Base-by-base conservation (phyloP, 1,140 invertebrate genomes). In the Mactra quadrangularis region DNA sequence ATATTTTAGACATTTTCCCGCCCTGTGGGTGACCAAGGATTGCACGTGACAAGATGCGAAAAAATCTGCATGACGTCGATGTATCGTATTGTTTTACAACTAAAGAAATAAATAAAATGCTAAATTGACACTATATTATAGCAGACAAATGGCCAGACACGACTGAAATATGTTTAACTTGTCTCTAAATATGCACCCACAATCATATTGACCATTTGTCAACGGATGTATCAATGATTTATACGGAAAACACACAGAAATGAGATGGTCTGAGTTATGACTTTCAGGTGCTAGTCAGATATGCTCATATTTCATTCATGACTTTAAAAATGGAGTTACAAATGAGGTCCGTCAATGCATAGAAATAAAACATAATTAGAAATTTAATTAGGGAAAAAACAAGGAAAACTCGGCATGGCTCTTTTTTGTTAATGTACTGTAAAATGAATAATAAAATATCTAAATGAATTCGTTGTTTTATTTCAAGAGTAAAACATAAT, bases 31-130 rank as follows among this genome's bases (percentile, higher is more conserved):
- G 62, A 78, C 60, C 76, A 27, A 13, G n/a, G 29, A n/a, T 25
- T 38, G 31, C 76, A 66, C 60, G 76, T 78, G 76, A 53, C 76
- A 68, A 55, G 47, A 33, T 78, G 76, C 15, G 62, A 78, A 78
- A 74, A 41, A 78, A 78, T 78, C 35, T 78, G 76, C 76, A 78
- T 38, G 53, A 41, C 29, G 22, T 33, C 50, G 31, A 29, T 27
- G 35, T 25, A 53, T 19, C n/a, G 47, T 41, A 68, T 50, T 60
- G 45, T 78, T 78, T 78, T 78, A 78, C 57, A 19, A 11, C 57
- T 59, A 27, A 78, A 66, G 76, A 50, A 78, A 60, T 47, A 60
- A 66, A 35, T 22, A 29, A 38, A 78, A 53, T 47, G 38, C 22
- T 25, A 66, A 78, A 78, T 78, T 68, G 50, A 66, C 35, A 47